Percentiles rank a stretch among this genome's conserved stretches.
phyloP scores from a whole-genome alignment of 2,797 vertebrate species.

The Austrolebias charrua region DNA sequence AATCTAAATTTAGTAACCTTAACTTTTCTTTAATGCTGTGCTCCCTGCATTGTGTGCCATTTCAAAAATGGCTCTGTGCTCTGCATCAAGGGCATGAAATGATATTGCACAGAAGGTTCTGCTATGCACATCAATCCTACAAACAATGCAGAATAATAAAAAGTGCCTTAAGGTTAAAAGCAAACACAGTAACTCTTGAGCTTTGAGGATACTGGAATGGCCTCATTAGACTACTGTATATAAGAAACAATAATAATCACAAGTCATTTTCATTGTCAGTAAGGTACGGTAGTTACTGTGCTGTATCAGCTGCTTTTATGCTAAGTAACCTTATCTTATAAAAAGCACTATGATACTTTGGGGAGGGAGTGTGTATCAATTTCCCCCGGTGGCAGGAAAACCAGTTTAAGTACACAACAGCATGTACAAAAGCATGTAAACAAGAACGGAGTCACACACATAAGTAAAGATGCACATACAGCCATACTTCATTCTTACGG shows the following conservation, averaged over 20 bases:
- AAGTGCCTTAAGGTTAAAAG: conserved; percentile 53
- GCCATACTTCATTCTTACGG: conserved; percentile 43
- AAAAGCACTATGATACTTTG: conserved; percentile 35
- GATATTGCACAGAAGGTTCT: conserved; percentile 16
- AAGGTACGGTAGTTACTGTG: conserved; percentile 14
- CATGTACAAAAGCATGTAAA: conserved; percentile 36
- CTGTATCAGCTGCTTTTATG: conserved; percentile 52
- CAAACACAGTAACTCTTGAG: conserved; percentile 27
- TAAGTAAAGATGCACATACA: conserved; percentile 22
- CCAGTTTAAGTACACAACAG: conserved; percentile 27
- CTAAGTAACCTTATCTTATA: conserved; percentile 47
- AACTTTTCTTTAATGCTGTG: conserved; percentile 11
- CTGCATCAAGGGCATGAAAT: conserved; percentile 5
- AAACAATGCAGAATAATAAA: conserved; percentile 38
- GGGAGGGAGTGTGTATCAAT: conserved; percentile 36
- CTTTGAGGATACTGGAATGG: conserved; percentile 33
- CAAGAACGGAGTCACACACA: conserved; percentile 23
- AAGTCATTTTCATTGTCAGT: conserved; percentile 43
- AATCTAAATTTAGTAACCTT: background rate
- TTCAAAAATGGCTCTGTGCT: conserved; percentile 26
- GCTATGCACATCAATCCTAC: conserved; percentile 36
- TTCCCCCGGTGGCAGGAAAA: conserved; percentile 32
- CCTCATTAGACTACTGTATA: conserved; percentile 25
- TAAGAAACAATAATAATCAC: conserved; percentile 38
- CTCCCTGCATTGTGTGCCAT: conserved; percentile 15